These are phyloP conservation scores for Cosmopolites sordidus DNA, from an alignment of 2,888 invertebrate species.

Conservation along the genomic window DNA sequence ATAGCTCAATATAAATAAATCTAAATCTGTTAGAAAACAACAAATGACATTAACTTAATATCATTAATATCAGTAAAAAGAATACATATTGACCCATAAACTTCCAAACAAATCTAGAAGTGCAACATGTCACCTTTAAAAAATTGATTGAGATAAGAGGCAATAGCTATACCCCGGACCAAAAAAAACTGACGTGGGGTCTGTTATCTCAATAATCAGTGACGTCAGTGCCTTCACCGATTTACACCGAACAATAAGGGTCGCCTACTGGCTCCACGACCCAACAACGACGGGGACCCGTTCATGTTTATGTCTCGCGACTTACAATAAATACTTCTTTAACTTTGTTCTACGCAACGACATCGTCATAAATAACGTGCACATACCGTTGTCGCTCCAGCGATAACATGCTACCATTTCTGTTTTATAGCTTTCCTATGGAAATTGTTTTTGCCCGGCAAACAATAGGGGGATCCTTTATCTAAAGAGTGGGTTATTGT, in stretches of 20 bases:
- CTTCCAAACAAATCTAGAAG: too few relatives aligned
- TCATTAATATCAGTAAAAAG: too few relatives aligned
- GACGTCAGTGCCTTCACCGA: constrained; percentile 18
- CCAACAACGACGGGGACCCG: constrained; percentile 22
- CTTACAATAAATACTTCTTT: constrained; percentile 32
- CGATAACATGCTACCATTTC: constrained; percentile 36
- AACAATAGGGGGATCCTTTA: constrained; percentile 32
- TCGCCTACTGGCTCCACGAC: constrained; percentile 27
- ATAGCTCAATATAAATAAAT: too few relatives aligned
- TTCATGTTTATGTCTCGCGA: constrained; percentile 32
- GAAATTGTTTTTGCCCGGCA: constrained; percentile 34
- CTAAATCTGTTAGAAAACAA: too few relatives aligned
- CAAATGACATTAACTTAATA: too few relatives aligned
- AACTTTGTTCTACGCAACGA: constrained; percentile 32
- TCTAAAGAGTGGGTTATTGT: constrained; percentile 28
- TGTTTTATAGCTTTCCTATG: constrained; percentile 36
- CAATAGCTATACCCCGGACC: too few relatives aligned
- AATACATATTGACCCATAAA: too few relatives aligned
- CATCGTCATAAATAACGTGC: constrained; percentile 29
- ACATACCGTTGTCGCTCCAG: constrained; percentile 16
- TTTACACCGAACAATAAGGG: constrained; percentile 29
- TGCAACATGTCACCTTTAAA: too few relatives aligned
- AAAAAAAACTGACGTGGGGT: neutral
- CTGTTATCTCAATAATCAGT: constrained; percentile 9
- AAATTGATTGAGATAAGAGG: too few relatives aligned